Conservation (phyloP, 1,140 invertebrate genomes). For the Scaptomyza graminum region DNA sequence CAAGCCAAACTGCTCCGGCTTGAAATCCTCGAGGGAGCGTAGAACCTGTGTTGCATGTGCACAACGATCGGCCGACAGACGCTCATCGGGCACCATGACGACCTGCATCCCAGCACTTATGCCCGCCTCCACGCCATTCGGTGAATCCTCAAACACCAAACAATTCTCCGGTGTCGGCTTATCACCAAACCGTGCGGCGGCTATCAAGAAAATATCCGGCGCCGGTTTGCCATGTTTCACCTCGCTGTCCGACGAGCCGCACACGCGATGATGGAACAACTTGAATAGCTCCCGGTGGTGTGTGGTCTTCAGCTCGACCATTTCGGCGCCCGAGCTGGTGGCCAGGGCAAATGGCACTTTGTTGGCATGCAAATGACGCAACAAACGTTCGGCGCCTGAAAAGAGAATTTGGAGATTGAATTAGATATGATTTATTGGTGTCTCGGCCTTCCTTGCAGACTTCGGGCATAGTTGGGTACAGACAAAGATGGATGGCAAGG, state of each 20-base stretch:
- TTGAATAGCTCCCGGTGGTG: constrained; percentile 89
- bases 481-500: too few species aligned
- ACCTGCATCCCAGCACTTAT: constrained; percentile 93
- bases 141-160: constrained; percentile 96
- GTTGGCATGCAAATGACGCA: constrained; percentile 91
- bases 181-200: constrained; percentile 91
- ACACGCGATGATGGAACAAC: constrained; percentile 92
- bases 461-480: too few species aligned
- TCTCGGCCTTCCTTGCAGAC: too few species aligned
- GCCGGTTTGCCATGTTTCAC: constrained; percentile 96
- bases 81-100: constrained; percentile 93
- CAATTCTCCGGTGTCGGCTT: constrained; percentile 90
- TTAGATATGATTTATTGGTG: too few species aligned
- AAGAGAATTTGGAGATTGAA: too few species aligned
- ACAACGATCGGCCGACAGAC: constrained; percentile 86
- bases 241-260: constrained; percentile 93
- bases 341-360: constrained; percentile 94
- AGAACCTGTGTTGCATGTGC: constrained; percentile 90
- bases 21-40: constrained; percentile 90
- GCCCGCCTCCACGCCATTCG: constrained; percentile 93
- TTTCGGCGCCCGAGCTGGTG: constrained; percentile 93
- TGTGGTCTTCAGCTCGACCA: constrained; percentile 91
- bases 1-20: constrained; percentile 93
- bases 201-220: constrained; percentile 96
- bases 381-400: constrained; percentile 91